Evolutionary conservation across 2,797 vertebrate species (phyloP), one percentile per base, ranked within the genome.

Genomic region (Clarias pachynema): DNA sequence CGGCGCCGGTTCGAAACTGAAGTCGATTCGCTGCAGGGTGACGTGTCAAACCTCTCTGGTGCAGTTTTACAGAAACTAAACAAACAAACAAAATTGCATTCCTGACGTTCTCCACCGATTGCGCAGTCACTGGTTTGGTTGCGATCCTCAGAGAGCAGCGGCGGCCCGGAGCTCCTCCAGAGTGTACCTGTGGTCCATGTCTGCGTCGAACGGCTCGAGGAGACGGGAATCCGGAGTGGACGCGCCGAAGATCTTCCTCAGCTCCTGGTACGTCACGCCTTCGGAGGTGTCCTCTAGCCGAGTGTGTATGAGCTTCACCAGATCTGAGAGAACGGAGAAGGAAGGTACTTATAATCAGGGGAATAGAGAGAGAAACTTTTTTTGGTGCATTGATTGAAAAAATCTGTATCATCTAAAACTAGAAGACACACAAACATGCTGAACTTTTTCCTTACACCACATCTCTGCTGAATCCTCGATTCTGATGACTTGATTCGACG

Each of bases 161-260:
- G 95, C 94, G 37, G 90, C 91, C 84, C 34, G 90, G 81, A 96
- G 92, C 90, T 96, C 95, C 65, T 14, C 84, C 90, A 93, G 84
- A 9, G 94, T 93, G 85, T 90, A 95, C 86, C 87, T 92, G 85
- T 85, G 85, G 89, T 96, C 90, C 77, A 88, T 60, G 7, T 96
- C 89, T 10, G 1, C 85, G 87, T 96, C 95, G 63, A 92, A 94
- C 84, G 91, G 92, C 78, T 89, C 78, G 82, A 95, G 49, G 60
- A 86, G 81, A 1, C 6, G 86, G 59, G 79, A 62, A 2, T 86
- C 91, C 14, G 93, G 94, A 84, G 87, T 70, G 20, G 84, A 87
- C 10, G 84, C 0, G 31, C 93, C 93, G 12, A 95, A 92, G 40
- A 90, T 56, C 69, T 79, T 84, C 70, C 87, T 91, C 88, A 95